Evolutionary conservation across 2,888 invertebrate species (phyloP).

Genomic region (Rosalia funebris): DNA sequence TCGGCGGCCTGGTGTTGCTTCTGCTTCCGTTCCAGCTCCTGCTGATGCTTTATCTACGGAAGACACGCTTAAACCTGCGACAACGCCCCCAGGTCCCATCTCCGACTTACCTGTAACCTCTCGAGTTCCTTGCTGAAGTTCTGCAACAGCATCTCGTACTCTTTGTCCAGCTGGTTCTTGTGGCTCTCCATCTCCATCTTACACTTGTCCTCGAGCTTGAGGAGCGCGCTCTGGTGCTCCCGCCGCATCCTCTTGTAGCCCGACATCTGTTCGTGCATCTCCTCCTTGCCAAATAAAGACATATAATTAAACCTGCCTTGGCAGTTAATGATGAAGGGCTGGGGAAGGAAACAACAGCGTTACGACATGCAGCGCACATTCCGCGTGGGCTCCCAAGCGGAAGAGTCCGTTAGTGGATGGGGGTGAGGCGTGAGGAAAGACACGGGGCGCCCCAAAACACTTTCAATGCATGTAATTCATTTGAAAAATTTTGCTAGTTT

Average conservation of each 20-base stretch:
- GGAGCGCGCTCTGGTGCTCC: constrained; percentile 94
- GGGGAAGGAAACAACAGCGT: too few relatives aligned
- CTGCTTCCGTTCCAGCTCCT: constrained; percentile 81
- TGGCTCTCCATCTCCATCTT: constrained; percentile 97
- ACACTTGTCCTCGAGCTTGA: constrained; percentile 94
- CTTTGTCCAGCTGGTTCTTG: constrained; percentile 93
- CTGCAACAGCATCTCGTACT: constrained; percentile 92
- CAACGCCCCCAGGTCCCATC: too few relatives aligned
- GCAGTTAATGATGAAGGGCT: constrained; percentile 11
- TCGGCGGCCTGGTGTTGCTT: constrained; percentile 90
- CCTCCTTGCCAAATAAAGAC: constrained; percentile 70
- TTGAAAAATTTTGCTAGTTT: too few relatives aligned
- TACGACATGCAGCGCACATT: too few relatives aligned
- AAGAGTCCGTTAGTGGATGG: too few relatives aligned
- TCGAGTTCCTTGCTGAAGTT: constrained; percentile 93
- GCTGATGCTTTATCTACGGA: constrained; percentile 73
- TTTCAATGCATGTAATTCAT: too few relatives aligned
- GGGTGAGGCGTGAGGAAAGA: too few relatives aligned
- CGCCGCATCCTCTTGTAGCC: constrained; percentile 98
- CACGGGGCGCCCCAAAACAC: too few relatives aligned
- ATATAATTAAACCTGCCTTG: constrained; percentile 29
- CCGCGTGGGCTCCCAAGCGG: too few relatives aligned
- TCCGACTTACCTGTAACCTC: constrained; percentile 76
- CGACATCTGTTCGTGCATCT: constrained; percentile 99
- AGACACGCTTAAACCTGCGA: too few relatives aligned